Percentiles rank a stretch among this genome's conserved stretches.
Evolutionary conservation across 2,888 invertebrate species (phyloP).

Genomic region (Nomada fucata): DNA sequence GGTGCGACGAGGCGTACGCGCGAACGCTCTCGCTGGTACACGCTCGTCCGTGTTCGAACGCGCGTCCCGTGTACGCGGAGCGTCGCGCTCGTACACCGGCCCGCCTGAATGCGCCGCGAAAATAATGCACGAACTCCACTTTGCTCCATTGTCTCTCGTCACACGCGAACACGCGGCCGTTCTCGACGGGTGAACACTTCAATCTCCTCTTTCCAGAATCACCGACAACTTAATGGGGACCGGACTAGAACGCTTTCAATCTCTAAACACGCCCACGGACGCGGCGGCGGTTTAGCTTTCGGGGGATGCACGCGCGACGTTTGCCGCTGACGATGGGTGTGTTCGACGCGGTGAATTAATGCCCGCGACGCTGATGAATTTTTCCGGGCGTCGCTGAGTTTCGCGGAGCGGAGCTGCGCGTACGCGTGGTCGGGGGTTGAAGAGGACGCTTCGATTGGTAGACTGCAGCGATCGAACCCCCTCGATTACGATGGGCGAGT

Average conservation of each 20-base stretch:
- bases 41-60: conserved; percentile 23
- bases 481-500: too few relatives aligned
- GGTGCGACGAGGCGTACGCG: conserved; percentile 30
- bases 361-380: too few relatives aligned
- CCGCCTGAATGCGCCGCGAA: conserved; percentile 17
- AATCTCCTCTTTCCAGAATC: not conserved
- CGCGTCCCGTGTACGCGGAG: not conserved
- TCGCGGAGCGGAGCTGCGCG: too few relatives aligned
- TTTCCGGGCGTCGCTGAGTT: too few relatives aligned
- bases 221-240: not conserved
- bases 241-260: too few relatives aligned
- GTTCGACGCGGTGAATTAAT: too few relatives aligned
- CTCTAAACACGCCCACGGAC: not conserved
- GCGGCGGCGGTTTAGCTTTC: too few relatives aligned
- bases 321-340: too few relatives aligned
- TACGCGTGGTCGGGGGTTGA: too few relatives aligned
- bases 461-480: too few relatives aligned
- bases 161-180: conserved; percentile 5
- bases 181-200: conserved; percentile 2
- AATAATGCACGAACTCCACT: conserved; percentile 29
- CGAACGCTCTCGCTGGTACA: conserved; percentile 38
- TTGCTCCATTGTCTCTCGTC: conserved; percentile 31
- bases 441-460: too few relatives aligned
- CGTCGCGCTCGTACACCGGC: not conserved
- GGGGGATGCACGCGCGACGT: not conserved